phyloP scores from a whole-genome alignment of 2,113 vertebrate species.

The Pedionomus torquatus region DNA sequence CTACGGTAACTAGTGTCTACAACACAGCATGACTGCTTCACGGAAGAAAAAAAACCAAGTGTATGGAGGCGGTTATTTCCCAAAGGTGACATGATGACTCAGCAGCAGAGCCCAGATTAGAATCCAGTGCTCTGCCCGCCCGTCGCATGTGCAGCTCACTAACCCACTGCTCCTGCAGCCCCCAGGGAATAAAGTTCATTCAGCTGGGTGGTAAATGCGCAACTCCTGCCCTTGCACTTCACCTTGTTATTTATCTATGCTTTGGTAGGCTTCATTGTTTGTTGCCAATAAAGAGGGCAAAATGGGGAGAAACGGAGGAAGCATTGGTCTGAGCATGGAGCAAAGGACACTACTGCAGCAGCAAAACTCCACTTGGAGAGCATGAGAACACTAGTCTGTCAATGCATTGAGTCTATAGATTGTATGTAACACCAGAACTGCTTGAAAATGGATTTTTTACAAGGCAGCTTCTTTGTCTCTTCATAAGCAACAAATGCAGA shows the following conservation, averaged over 20 bases:
- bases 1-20: not conserved
- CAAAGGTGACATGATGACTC: not conserved
- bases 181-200: not conserved
- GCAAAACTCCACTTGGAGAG: not conserved
- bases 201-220: not conserved
- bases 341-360: not conserved
- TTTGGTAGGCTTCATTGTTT: not conserved
- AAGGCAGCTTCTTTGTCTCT: not conserved
- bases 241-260: not conserved
- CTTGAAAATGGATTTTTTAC: not conserved
- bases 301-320: not conserved
- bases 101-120: not conserved
- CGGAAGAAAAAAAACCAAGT: not conserved
- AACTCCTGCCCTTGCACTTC: not conserved
- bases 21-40: not conserved
- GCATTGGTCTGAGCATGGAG: not conserved
- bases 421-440: not conserved
- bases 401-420: rapidly evolving
- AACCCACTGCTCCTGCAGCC: not conserved
- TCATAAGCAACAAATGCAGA: not conserved
- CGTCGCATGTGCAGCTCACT: not conserved
- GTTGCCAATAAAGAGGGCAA: not conserved
- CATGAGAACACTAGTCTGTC: not conserved
- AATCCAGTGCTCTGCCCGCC: not conserved
- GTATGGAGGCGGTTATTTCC: not conserved